Conservation (phyloP, 2,797 vertebrate genomes). For the Caiman crocodilus region DNA sequence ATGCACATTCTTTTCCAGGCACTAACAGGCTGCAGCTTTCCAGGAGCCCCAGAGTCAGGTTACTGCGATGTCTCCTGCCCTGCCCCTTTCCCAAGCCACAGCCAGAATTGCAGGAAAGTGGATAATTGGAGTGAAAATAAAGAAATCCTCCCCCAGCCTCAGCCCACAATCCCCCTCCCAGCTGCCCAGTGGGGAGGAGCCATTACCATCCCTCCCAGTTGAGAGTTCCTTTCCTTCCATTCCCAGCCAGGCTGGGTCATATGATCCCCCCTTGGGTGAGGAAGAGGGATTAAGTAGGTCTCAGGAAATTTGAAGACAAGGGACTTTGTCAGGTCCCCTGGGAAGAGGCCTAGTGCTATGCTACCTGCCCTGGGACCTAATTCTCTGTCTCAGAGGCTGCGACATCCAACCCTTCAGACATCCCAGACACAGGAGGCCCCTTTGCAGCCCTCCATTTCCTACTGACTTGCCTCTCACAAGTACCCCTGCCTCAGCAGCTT, state of each 20-base stretch:
- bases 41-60: constrained; percentile 37
- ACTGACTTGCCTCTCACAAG: neutral
- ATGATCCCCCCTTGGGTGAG: neutral
- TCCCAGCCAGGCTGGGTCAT: neutral
- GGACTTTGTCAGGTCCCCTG: neutral
- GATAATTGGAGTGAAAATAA: too few species aligned
- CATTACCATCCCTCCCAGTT: neutral
- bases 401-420: neutral
- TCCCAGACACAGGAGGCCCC: neutral
- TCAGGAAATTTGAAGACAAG: neutral
- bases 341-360: neutral
- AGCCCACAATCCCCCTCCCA: neutral
- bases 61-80: constrained; percentile 4
- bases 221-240: neutral
- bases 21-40: neutral
- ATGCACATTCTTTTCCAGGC: constrained; percentile 50
- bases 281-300: too few species aligned
- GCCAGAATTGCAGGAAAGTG: neutral
- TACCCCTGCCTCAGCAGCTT: too few species aligned
- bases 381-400: neutral
- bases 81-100: neutral
- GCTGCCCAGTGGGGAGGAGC: neutral
- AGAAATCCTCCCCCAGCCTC: neutral
- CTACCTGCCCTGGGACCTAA: neutral
- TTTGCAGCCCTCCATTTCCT: neutral